Evolutionary conservation across 2,797 vertebrate genomes (phyloP), one percentile per base, ranked within the genome.

Genomic region (Poecile montanus): DNA sequence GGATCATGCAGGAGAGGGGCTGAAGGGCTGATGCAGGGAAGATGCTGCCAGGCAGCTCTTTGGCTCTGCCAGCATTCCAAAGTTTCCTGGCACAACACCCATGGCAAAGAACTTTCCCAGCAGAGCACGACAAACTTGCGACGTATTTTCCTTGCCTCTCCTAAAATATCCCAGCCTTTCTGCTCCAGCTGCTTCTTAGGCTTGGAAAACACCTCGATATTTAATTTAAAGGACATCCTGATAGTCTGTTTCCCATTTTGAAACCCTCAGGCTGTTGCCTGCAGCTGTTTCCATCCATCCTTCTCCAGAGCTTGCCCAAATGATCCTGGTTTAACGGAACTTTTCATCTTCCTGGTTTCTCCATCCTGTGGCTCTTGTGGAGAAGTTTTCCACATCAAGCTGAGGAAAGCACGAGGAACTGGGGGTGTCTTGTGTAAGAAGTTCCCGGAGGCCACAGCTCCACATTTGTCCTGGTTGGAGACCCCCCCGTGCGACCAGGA

Each of bases 331-430:
- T 91, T 88, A 96, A 96, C 90, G 0, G 75, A 34, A 91, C 7
- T 38, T 45, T 5, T 34, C 75, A 44, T 44, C 91, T 79, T 88
- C 93, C 88, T 66, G 10, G 1, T 96, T 95, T 92, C 95, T 70
- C 91, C 94, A 93, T 77, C 83, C 1, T 21, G 79, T 7, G 79
- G 94, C 79, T 91, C 88, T 56, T n/a, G 91, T 7, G 68, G 88
- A 54, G 51, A n/a, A 48, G 53, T 96, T 87, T 91, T 96, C 85
- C 72, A 38, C 63, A 89, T 29, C 19, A 13, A 32, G 81, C 65
- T 71, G 91, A 76, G 80, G 92, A 85, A 91, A 77, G 83, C 78
- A 19, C 5, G 3, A 70, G 57, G 23, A 76, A 15, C 32, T 38
- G 44, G 14, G 42, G 44, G 44, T 18, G 36, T 63, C 76, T 89